Conservation (phyloP, 2,888 invertebrate species). For the Desoria tigrina region DNA sequence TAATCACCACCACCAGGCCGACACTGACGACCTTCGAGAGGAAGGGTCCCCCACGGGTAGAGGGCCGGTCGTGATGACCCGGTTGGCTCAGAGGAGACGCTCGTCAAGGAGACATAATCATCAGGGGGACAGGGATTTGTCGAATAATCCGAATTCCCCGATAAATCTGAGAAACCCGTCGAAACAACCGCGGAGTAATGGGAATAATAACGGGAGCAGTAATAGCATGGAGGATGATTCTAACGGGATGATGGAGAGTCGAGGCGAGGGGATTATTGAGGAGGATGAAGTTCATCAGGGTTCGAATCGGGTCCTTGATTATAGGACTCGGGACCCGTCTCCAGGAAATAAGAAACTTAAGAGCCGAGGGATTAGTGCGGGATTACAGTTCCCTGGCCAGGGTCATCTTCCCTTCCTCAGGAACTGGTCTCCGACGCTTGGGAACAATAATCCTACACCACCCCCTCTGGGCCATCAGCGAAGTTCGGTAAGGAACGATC, state of each 20-base stretch:
- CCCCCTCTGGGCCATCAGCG: constrained; percentile 16
- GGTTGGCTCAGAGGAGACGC: constrained; percentile 9
- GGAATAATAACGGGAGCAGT: neutral
- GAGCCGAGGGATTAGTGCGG: neutral
- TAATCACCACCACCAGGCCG: no score
- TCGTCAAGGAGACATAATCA: constrained; percentile 16
- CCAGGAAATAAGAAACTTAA: constrained; percentile 11
- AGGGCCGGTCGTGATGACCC: neutral
- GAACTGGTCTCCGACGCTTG: constrained; percentile 17
- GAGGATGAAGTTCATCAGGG: constrained; percentile 11
- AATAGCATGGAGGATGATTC: neutral
- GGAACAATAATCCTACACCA: constrained; percentile 5
- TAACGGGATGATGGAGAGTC: constrained; percentile 11
- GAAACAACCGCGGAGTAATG: constrained; percentile 12
- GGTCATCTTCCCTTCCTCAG: neutral
- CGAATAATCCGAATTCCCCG: neutral
- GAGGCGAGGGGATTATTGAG: constrained; percentile 12
- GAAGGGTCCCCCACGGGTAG: neutral
- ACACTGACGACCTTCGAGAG: neutral
- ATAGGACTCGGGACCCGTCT: constrained; percentile 20
- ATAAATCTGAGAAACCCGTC: constrained; percentile 16
- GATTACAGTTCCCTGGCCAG: constrained; percentile 11
- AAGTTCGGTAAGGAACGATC: neutral
- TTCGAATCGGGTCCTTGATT: constrained; percentile 35
- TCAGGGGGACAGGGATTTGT: neutral